phyloP scores from a whole-genome alignment of 2,113 vertebrate species.

The Geococcyx californianus region DNA sequence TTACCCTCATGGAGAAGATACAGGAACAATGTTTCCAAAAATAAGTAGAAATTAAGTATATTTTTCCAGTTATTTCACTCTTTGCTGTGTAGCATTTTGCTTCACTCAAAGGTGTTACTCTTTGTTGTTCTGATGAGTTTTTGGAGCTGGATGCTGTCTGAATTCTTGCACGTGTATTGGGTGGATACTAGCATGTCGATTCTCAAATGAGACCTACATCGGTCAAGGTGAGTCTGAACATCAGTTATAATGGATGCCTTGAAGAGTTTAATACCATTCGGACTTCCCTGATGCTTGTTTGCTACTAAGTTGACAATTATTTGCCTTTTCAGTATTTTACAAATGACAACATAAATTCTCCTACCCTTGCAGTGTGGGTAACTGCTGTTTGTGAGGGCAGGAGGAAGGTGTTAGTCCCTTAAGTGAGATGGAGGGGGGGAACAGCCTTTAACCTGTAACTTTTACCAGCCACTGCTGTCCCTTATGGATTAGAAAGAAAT shows the following conservation, averaged over 20 bases:
- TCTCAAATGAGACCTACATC: background rate
- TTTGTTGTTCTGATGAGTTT: background rate
- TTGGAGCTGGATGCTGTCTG: background rate
- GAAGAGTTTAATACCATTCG: background rate
- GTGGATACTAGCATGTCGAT: background rate
- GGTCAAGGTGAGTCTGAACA: background rate
- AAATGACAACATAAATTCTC: background rate
- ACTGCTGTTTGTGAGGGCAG: background rate
- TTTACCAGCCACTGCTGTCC: constrained; percentile 14
- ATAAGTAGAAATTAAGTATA: constrained; percentile 41
- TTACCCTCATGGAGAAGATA: background rate
- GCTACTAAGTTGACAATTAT: background rate
- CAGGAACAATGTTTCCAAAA: constrained; percentile 15
- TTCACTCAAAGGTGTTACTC: background rate
- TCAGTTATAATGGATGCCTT: background rate
- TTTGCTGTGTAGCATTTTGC: background rate
- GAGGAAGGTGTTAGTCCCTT: background rate
- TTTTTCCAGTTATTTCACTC: background rate
- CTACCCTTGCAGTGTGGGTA: background rate
- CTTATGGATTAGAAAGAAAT: constrained; percentile 49
- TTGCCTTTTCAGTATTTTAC: background rate
- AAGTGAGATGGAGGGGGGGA: background rate
- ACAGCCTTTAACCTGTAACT: constrained; percentile 20
- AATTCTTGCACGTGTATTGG: background rate
- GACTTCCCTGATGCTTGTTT: background rate